These are phyloP conservation scores for Calycopis cecrops DNA, from an alignment of 1,140 invertebrate genomes.

Conservation along the genomic window DNA sequence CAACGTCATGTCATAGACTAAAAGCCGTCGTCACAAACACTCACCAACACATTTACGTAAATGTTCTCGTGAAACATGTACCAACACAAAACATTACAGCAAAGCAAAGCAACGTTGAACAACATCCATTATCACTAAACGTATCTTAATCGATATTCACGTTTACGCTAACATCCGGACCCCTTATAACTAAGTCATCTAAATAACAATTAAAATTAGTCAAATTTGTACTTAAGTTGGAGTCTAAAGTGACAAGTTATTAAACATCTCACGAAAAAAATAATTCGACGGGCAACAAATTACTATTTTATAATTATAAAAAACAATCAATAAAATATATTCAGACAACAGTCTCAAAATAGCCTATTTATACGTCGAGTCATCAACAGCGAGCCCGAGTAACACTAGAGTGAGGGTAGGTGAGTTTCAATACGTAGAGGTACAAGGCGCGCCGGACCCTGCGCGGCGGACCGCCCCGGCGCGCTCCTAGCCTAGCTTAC, in stretches of 20 bases:
- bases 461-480: slow-evolving; percentile 60
- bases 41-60: background rate
- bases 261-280: slow-evolving; percentile 45
- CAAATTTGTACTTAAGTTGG: slow-evolving; percentile 73
- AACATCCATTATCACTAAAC: too few species aligned
- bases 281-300: slow-evolving; percentile 63
- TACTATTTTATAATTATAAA: slow-evolving; percentile 30
- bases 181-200: slow-evolving; percentile 50
- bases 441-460: slow-evolving; percentile 61
- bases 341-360: slow-evolving; percentile 69
- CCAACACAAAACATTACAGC: background rate
- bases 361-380: slow-evolving; percentile 55
- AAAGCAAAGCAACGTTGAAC: too few species aligned
- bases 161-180: background rate
- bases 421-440: slow-evolving; percentile 64
- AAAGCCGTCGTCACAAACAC: too few species aligned
- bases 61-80: background rate
- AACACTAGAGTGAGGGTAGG: slow-evolving; percentile 70
- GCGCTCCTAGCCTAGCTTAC: slow-evolving; percentile 54
- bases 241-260: slow-evolving; percentile 54
- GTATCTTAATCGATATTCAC: too few species aligned
- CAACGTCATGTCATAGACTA: too few species aligned
- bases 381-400: slow-evolving; percentile 61
- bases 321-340: slow-evolving; percentile 73
- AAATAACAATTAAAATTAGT: slow-evolving; percentile 70